Evolutionary conservation across 2,113 vertebrate species (phyloP).

Genomic region (Xiphophorus couchianus): DNA sequence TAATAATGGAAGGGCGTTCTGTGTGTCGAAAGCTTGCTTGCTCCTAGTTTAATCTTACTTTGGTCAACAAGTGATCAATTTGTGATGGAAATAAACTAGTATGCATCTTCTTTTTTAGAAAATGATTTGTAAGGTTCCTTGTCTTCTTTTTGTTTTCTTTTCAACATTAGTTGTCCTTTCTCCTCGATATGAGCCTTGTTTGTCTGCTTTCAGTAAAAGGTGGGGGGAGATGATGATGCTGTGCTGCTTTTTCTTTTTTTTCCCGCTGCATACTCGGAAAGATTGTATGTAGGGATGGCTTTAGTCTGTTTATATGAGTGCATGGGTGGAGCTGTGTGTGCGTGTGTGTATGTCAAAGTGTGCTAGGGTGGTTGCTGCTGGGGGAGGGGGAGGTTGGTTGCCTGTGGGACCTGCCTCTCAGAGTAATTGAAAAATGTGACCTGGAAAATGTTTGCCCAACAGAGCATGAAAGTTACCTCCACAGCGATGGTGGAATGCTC

Average conservation of each 20-base stretch:
- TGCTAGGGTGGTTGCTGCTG: conserved; percentile 48
- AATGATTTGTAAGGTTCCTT: conserved; percentile 11
- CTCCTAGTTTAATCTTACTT: conserved; percentile 18
- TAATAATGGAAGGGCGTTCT: conserved; percentile 27
- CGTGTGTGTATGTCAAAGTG: conserved; percentile 1
- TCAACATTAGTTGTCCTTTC: conserved; percentile 36
- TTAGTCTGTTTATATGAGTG: conserved; percentile 64
- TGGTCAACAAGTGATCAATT: conserved; percentile 28
- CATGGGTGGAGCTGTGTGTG: conserved; percentile 29
- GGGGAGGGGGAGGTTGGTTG: conserved; percentile 39
- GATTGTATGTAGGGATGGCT: conserved; percentile 14
- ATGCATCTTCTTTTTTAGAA: conserved; percentile 3
- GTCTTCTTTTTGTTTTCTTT: conserved; percentile 23
- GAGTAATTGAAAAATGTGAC: conserved; percentile 88
- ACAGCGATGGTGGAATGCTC: conserved; percentile 64
- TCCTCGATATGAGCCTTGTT: conserved; percentile 13
- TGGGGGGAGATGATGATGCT: conserved; percentile 46
- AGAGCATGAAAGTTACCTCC: conserved; percentile 86
- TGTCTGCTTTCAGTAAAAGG: conserved; percentile 57
- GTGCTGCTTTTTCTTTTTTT: conserved; percentile 15
- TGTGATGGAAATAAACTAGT: conserved; percentile 12
- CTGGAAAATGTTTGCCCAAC: conserved; percentile 86
- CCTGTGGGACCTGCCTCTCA: conserved; percentile 78
- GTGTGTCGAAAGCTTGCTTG: conserved; percentile 25
- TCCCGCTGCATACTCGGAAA: neutral